Evolutionary conservation across 1,140 invertebrate genomes (phyloP).

Genomic region (Odontomachus brunneus): DNA sequence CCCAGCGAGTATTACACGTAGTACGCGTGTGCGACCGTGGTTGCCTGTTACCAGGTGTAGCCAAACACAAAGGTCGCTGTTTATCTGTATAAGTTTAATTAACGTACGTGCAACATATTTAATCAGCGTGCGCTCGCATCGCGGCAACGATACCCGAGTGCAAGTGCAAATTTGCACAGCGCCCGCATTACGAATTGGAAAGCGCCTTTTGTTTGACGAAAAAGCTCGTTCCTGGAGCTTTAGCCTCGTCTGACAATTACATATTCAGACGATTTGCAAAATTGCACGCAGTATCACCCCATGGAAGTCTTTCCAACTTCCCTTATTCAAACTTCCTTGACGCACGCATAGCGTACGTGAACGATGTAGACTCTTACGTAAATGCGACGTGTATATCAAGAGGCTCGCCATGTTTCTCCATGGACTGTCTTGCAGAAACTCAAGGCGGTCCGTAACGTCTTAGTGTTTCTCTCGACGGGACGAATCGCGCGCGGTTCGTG

Average conservation of each 20-base stretch:
- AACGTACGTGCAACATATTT: neutral
- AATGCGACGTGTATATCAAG: neutral
- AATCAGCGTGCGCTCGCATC: neutral
- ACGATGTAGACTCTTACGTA: neutral
- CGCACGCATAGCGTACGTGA: too few species aligned
- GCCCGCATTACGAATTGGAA: neutral
- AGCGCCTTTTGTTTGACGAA: neutral
- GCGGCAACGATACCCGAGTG: neutral
- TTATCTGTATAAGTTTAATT: slow-evolving; percentile 29
- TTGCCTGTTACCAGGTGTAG: slow-evolving; percentile 41
- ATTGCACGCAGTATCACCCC: too few species aligned
- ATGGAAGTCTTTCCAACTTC: too few species aligned
- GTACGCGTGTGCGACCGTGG: slow-evolving; percentile 4
- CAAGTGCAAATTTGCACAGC: neutral
- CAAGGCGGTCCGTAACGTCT: neutral
- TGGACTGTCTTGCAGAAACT: neutral
- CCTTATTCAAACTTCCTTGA: too few species aligned
- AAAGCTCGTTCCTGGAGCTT: too few species aligned
- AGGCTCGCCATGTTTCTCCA: neutral
- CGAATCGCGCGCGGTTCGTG: neutral
- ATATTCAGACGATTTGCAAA: too few species aligned
- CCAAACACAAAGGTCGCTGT: neutral
- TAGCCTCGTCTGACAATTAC: too few species aligned
- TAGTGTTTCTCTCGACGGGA: neutral
- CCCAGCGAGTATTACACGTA: slow-evolving; percentile 3